A percentile compares a stretch with the other conserved stretches of the same genome.
Evolutionary conservation across 2,888 invertebrate species (phyloP).

Genomic region (Synanthedon tipuliformis): DNA sequence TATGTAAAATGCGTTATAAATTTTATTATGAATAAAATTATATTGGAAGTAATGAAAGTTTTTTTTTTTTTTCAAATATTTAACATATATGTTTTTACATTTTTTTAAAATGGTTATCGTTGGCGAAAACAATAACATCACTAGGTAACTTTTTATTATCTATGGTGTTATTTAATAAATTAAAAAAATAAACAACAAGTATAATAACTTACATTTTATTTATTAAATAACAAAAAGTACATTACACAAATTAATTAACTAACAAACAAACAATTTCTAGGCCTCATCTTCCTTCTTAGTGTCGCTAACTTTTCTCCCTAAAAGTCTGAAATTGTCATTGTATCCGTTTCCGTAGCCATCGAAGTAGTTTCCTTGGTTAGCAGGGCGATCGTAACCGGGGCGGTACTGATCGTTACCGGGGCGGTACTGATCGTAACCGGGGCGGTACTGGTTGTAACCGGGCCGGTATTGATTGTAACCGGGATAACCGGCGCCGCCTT

Average conservation of each 20-base stretch:
- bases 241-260: background rate
- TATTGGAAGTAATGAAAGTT: too few relatives aligned
- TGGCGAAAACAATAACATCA: too few relatives aligned
- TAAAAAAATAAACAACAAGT: background rate
- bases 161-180: too few relatives aligned
- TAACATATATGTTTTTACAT: too few relatives aligned
- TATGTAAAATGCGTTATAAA: too few relatives aligned
- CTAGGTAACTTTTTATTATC: too few relatives aligned
- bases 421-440: conserved; percentile 13
- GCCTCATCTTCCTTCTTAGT: conserved; percentile 26
- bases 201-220: background rate
- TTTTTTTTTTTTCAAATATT: too few relatives aligned
- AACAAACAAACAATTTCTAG: conserved; percentile 2
- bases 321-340: conserved; percentile 34
- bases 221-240: conserved; percentile 6
- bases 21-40: too few relatives aligned
- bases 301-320: conserved; percentile 41
- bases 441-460: conserved; percentile 17
- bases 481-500: conserved; percentile 16
- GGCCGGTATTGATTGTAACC: conserved; percentile 22
- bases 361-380: conserved; percentile 35
- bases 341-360: conserved; percentile 40
- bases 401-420: conserved; percentile 18
- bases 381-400: conserved; percentile 18
- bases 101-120: too few relatives aligned